Percentiles rank a stretch among this genome's conserved stretches.
phyloP scores from a whole-genome alignment of 2,113 vertebrate species.

The Elaphurus davidianus region DNA sequence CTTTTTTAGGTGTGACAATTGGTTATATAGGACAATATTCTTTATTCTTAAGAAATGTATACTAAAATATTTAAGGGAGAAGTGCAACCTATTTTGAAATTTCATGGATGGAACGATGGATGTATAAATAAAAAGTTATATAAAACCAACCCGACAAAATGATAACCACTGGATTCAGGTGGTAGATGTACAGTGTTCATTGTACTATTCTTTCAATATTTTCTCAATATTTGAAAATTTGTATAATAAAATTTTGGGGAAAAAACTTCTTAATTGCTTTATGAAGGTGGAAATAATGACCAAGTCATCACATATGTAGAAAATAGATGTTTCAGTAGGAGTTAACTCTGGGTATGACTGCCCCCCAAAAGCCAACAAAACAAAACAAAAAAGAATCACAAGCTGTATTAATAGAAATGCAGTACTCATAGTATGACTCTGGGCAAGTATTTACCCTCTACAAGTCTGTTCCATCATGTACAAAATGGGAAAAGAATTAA shows the following conservation, averaged over 20 bases:
- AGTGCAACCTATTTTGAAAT: background rate
- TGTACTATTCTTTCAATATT: background rate
- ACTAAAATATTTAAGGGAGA: background rate
- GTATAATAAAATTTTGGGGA: background rate
- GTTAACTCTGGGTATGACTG: background rate
- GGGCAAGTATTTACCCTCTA: background rate
- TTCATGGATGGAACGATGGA: background rate
- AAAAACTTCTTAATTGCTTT: background rate
- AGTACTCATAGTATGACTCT: background rate
- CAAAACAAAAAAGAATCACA: background rate
- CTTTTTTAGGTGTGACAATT: background rate
- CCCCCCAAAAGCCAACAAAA: background rate
- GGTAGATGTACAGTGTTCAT: background rate
- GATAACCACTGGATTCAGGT: background rate
- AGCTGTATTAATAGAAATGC: background rate
- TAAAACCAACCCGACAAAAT: background rate
- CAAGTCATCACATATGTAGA: background rate
- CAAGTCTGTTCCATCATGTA: background rate
- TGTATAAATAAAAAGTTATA: background rate
- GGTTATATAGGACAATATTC: background rate
- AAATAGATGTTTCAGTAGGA: background rate
- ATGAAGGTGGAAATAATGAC: background rate
- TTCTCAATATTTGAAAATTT: background rate
- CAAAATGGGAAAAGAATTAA: background rate
- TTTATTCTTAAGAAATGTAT: background rate